Evolutionary conservation across 2,797 vertebrate genomes (phyloP).

Genomic region (Sebastes paucispinis): DNA sequence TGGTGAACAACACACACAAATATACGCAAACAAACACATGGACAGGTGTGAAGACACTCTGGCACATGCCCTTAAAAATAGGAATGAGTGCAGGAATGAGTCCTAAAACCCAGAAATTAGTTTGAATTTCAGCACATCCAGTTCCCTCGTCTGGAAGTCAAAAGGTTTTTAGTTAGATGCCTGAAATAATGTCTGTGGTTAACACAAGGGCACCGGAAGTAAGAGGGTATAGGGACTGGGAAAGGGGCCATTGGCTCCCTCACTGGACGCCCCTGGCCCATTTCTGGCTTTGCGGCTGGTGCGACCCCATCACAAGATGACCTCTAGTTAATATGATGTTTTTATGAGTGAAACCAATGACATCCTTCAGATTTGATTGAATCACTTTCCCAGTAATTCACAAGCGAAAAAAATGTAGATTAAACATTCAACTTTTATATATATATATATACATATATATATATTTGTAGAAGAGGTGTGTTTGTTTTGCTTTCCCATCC

Average conservation of each 20-base stretch:
- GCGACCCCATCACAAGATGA: not conserved
- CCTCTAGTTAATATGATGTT: not conserved
- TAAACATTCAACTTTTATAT: not conserved
- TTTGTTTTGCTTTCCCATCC: not conserved
- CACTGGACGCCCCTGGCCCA: no score
- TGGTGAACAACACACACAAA: not conserved
- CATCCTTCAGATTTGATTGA: no score
- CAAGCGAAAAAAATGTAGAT: not conserved
- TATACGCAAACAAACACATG: not conserved
- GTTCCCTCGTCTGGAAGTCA: no score
- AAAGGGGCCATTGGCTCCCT: not conserved
- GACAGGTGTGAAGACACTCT: not conserved
- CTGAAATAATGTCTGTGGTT: no score
- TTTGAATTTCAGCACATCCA: no score
- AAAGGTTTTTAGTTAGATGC: no score
- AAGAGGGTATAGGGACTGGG: not conserved
- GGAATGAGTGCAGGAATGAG: no score
- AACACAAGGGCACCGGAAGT: not conserved
- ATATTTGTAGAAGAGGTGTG: not conserved
- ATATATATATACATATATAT: not conserved
- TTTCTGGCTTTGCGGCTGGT: accelerated
- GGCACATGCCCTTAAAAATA: not conserved
- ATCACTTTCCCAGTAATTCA: not conserved
- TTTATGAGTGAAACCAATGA: no score
- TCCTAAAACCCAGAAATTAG: no score